Evolutionary conservation across 2,888 invertebrate species (phyloP).

Genomic region (Limnephilus lunatus): DNA sequence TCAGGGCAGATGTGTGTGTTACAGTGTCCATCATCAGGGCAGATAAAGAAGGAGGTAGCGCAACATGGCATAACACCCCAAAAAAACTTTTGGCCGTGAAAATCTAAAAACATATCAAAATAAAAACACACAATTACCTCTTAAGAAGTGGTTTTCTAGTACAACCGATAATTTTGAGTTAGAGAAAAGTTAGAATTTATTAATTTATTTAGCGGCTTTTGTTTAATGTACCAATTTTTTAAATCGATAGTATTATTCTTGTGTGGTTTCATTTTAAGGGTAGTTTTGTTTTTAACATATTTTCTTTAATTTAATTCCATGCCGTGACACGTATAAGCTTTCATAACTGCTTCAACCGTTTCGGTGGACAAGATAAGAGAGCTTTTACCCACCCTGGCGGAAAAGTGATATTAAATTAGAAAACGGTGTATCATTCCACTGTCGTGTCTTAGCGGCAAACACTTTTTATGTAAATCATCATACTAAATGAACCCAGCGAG

Average conservation of each 20-base stretch:
- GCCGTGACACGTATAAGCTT: background rate
- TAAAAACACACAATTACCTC: too few relatives aligned
- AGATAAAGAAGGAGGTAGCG: too few relatives aligned
- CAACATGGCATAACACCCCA: too few relatives aligned
- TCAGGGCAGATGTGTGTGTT: too few relatives aligned
- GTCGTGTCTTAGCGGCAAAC: conserved; percentile 54
- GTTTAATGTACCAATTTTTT: background rate
- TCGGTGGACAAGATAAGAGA: conserved; percentile 29
- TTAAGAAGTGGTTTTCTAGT: background rate
- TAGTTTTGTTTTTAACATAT: background rate
- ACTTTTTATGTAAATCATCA: conserved; percentile 64
- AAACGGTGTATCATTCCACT: conserved; percentile 58
- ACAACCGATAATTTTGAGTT: background rate
- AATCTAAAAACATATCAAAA: too few relatives aligned
- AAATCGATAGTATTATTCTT: background rate
- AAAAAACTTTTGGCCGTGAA: too few relatives aligned
- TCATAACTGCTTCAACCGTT: conserved; percentile 26
- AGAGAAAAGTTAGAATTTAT: background rate
- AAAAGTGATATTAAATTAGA: conserved; percentile 62
- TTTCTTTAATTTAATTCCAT: background rate
- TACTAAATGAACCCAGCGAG: conserved; percentile 57
- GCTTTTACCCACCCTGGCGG: conserved; percentile 47
- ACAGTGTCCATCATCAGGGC: too few relatives aligned
- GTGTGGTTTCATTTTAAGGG: background rate
- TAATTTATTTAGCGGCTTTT: background rate